phyloP scores from a whole-genome alignment of 2,797 vertebrate genomes.

The Hemibagrus guttatus region DNA sequence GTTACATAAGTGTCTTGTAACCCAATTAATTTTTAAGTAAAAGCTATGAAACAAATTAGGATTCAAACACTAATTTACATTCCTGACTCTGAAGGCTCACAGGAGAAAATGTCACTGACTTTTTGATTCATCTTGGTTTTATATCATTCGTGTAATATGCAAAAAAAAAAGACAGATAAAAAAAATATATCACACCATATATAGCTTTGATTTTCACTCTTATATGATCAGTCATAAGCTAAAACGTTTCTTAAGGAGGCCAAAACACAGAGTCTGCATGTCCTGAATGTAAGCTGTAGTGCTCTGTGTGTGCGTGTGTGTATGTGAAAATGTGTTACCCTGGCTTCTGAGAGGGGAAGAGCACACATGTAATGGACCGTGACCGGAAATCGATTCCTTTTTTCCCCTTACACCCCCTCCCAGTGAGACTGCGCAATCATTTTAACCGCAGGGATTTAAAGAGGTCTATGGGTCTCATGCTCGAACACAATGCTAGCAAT shows the following conservation, averaged over 20 bases:
- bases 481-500: conserved; percentile 30
- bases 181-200: too few relatives aligned
- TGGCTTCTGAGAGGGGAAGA: conserved; percentile 43
- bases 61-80: background rate
- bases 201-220: background rate
- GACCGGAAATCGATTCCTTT: conserved; percentile 54
- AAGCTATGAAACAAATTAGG: background rate
- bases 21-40: background rate
- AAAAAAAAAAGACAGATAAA: too few relatives aligned
- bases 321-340: conserved; percentile 43
- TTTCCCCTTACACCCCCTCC: conserved; percentile 40
- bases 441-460: conserved; percentile 35
- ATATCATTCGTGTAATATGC: background rate
- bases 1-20: background rate
- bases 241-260: conserved; percentile 33
- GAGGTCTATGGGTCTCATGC: background rate
- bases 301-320: conserved; percentile 29
- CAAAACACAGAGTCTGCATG: conserved; percentile 27
- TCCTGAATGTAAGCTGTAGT: conserved; percentile 40
- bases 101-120: background rate
- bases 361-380: conserved; percentile 56
- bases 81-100: background rate
- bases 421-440: conserved; percentile 27
- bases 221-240: conserved; percentile 26
- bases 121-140: background rate